These are phyloP conservation scores for Syngnathoides biaculeatus DNA, from an alignment of 2,113 vertebrate species.

Conservation along the genomic window DNA sequence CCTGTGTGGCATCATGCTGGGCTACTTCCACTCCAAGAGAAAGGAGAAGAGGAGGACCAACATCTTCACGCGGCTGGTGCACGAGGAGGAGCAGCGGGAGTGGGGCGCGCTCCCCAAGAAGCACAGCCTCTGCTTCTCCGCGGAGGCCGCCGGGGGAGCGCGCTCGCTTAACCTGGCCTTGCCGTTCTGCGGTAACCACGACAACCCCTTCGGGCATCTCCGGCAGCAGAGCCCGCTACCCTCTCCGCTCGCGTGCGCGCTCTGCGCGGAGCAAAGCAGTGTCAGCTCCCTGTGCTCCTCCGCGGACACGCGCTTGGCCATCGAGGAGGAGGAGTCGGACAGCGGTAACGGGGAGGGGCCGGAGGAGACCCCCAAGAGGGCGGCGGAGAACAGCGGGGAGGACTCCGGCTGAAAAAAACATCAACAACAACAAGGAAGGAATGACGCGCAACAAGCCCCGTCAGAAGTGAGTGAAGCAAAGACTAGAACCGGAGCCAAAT, in stretches of 20 bases:
- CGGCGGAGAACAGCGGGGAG: constrained; percentile 69
- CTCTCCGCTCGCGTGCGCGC: constrained; percentile 80
- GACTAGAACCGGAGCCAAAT: not conserved
- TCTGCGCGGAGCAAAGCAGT: constrained; percentile 90
- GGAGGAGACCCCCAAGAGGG: constrained; percentile 56
- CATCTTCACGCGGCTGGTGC: constrained; percentile 80
- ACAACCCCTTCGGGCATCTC: constrained; percentile 26
- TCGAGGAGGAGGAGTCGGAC: constrained; percentile 90
- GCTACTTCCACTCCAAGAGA: constrained; percentile 89
- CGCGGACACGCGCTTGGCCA: constrained; percentile 82
- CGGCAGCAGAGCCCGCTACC: constrained; percentile 60
- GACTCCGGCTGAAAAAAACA: constrained; percentile 71
- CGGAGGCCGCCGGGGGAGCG: constrained; percentile 57
- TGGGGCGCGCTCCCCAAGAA: constrained; percentile 85
- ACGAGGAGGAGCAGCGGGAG: constrained; percentile 85
- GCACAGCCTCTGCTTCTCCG: constrained; percentile 60
- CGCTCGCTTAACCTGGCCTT: constrained; percentile 69
- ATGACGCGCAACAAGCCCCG: not conserved
- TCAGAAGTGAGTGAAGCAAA: not conserved
- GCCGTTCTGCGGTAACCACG: constrained; percentile 57
- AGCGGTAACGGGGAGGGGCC: constrained; percentile 72
- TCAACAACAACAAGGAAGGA: not conserved
- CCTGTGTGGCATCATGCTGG: constrained; percentile 87
- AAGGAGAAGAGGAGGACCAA: constrained; percentile 82
- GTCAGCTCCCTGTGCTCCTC: constrained; percentile 88